phyloP scores from a whole-genome alignment of 2,888 invertebrate genomes.

The Polydrusus tereticollis region DNA sequence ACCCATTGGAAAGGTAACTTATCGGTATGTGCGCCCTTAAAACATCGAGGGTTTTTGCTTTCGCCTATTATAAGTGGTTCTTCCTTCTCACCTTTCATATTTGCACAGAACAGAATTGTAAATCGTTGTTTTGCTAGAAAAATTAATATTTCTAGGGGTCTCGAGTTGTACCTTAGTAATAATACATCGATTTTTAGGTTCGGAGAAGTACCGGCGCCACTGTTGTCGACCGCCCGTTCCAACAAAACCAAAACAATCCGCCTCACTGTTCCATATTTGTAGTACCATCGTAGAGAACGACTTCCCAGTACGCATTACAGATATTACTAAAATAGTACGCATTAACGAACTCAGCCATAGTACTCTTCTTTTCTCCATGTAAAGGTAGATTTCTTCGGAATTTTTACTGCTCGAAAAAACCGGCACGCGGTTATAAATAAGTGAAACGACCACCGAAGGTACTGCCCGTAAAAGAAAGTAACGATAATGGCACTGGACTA shows the following conservation, averaged over 20 bases:
- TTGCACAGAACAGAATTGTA: no score
- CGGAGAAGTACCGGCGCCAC: no score
- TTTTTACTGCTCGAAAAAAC: constrained; percentile 25
- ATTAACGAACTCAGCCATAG: constrained; percentile 9
- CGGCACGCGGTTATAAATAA: constrained; percentile 26
- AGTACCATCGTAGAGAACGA: constrained; percentile 25
- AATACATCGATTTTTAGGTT: no score
- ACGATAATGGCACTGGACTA: neutral
- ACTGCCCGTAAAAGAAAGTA: neutral
- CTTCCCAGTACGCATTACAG: constrained; percentile 40
- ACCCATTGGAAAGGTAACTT: no score
- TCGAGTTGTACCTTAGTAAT: no score
- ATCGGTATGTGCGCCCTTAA: no score
- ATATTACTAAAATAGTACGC: constrained; percentile 42
- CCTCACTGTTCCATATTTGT: constrained; percentile 44
- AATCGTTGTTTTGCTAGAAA: no score
- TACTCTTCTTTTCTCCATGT: neutral
- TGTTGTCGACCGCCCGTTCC: neutral
- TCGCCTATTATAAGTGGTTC: no score
- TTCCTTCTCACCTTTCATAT: no score
- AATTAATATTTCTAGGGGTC: no score
- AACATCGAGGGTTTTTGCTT: no score
- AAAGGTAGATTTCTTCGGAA: neutral
- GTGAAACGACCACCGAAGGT: constrained; percentile 38
- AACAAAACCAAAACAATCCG: constrained; percentile 17